Evolutionary conservation across 1,140 invertebrate species (phyloP).

Genomic region (Notospermus geniculatus): DNA sequence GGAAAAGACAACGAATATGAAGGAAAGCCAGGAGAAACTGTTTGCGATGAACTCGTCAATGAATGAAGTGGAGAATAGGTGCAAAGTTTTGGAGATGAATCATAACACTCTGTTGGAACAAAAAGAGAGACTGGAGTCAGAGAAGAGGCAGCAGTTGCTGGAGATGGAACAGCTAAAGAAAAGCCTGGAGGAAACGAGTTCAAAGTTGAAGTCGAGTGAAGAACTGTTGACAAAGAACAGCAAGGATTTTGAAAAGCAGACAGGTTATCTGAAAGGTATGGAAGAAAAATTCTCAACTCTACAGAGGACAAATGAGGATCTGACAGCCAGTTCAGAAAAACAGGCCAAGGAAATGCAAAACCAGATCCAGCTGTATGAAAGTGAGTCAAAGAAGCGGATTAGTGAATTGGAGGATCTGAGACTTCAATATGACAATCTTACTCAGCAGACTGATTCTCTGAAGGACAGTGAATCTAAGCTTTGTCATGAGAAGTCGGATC

Average conservation of each 20-base stretch:
- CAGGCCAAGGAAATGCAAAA: slow-evolving; percentile 5
- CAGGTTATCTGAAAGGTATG: not conserved
- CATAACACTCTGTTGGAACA: too few species aligned
- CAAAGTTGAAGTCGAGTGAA: too few species aligned
- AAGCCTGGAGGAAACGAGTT: too few species aligned
- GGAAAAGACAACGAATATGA: too few species aligned
- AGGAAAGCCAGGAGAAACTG: not conserved
- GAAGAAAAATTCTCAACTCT: not conserved
- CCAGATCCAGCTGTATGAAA: not conserved
- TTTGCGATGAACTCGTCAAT: not conserved
- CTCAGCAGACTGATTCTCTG: not conserved
- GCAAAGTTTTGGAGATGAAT: too few species aligned
- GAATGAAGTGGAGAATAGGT: not conserved
- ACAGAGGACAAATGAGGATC: not conserved
- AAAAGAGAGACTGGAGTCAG: too few species aligned
- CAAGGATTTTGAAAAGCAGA: not conserved
- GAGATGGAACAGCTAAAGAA: too few species aligned
- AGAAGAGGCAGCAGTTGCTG: too few species aligned
- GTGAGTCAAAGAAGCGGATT: too few species aligned
- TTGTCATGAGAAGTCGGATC: too few species aligned
- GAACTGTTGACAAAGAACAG: not conserved
- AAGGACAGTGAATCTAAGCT: not conserved
- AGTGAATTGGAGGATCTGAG: too few species aligned
- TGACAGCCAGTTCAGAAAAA: not conserved
- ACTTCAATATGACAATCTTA: not conserved